These are phyloP conservation scores for Ophthalmolycus amberensis DNA, from an alignment of 2,113 vertebrate species.

Conservation along the genomic window DNA sequence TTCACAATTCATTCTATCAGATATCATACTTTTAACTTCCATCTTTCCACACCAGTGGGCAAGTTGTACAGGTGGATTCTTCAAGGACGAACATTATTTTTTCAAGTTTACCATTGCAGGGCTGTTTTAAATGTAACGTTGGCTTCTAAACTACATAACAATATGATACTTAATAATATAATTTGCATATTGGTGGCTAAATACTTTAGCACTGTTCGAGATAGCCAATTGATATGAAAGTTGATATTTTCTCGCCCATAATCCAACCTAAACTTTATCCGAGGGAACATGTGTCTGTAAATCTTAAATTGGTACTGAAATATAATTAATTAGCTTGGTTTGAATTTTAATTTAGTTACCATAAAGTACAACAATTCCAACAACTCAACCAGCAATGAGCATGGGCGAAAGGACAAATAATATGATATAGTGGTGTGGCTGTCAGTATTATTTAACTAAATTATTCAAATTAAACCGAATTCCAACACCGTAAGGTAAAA, in stretches of 20 bases:
- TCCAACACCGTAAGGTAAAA: background rate
- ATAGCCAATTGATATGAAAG: background rate
- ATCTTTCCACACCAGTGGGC: background rate
- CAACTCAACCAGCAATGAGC: background rate
- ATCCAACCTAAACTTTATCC: background rate
- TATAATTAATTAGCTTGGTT: background rate
- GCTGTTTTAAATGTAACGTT: background rate
- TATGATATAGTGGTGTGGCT: background rate
- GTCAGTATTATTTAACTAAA: background rate
- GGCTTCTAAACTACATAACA: background rate
- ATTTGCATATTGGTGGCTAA: background rate
- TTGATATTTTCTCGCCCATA: conserved; percentile 1
- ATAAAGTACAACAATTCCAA: background rate
- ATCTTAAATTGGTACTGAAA: background rate
- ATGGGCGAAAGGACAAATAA: background rate
- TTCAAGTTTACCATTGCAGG: background rate
- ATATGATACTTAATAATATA: background rate
- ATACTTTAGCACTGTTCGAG: background rate
- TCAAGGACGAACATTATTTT: background rate
- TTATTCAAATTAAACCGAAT: background rate
- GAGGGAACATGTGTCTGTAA: background rate
- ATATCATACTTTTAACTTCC: background rate
- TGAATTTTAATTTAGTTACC: background rate
- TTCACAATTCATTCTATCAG: background rate
- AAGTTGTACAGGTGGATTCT: conserved; percentile 23